phyloP scores from a whole-genome alignment of 1,140 invertebrate genomes.

The Drosophila bocqueti region DNA sequence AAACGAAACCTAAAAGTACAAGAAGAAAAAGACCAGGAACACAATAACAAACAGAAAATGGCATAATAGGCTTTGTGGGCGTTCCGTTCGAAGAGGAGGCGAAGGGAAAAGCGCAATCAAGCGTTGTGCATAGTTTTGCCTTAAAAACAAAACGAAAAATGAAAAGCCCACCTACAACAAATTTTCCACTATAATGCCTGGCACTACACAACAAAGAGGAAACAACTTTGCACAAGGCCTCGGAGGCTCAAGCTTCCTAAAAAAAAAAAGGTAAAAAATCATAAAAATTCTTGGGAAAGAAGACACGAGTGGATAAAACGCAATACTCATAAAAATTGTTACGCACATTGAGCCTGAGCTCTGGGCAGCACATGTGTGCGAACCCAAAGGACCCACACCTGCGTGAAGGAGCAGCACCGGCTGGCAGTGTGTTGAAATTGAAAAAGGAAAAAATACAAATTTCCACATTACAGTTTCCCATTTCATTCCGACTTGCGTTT shows the following conservation, averaged over 20 bases:
- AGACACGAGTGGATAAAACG: slow-evolving; percentile 52
- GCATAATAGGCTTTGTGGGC: slow-evolving; percentile 51
- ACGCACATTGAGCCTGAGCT: slow-evolving; percentile 72
- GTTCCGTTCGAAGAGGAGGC: slow-evolving; percentile 26
- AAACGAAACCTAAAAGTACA: slow-evolving; percentile 13
- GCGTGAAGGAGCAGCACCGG: slow-evolving; percentile 15
- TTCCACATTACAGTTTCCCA: slow-evolving; percentile 35
- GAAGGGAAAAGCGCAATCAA: slow-evolving; percentile 69
- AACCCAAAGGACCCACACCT: slow-evolving; percentile 49
- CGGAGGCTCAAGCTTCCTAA: not conserved
- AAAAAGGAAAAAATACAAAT: slow-evolving; percentile 48
- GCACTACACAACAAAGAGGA: slow-evolving; percentile 53
- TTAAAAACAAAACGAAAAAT: slow-evolving; percentile 23
- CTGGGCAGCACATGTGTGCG: slow-evolving; percentile 36
- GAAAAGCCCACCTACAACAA: slow-evolving; percentile 20
- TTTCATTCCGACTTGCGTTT: slow-evolving; percentile 5
- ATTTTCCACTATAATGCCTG: slow-evolving; percentile 63
- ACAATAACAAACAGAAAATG: slow-evolving; percentile 71
- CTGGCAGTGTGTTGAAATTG: slow-evolving; percentile 37
- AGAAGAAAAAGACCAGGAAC: slow-evolving; percentile 22
- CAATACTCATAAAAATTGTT: slow-evolving; percentile 80
- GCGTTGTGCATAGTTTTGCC: slow-evolving; percentile 66
- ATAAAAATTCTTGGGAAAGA: slow-evolving; percentile 57
- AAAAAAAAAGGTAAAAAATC: slow-evolving; percentile 74
- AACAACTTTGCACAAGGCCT: slow-evolving; percentile 26